A percentile compares a stretch with the other conserved stretches of the same genome.
phyloP scores from a whole-genome alignment of 2,113 vertebrate genomes.

The Oceanites oceanicus region DNA sequence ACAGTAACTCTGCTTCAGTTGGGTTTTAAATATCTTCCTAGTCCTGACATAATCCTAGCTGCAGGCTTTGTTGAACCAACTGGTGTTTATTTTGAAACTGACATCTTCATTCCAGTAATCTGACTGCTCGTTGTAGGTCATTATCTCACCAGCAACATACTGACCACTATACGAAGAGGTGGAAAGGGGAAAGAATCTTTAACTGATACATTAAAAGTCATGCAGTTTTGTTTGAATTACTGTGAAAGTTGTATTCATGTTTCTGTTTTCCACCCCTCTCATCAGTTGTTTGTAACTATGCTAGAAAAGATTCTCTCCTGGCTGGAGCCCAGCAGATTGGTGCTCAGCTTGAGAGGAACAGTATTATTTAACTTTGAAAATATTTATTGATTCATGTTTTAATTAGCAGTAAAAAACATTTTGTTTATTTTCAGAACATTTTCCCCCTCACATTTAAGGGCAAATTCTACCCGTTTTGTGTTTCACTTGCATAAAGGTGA shows the following conservation, averaged over 20 bases:
- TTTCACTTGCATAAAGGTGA: constrained; percentile 73
- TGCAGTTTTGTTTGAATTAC: constrained; percentile 43
- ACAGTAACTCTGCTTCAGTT: neutral
- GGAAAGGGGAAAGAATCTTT: constrained; percentile 15
- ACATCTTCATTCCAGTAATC: constrained; percentile 58
- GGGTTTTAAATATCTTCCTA: constrained; percentile 45
- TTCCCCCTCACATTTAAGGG: constrained; percentile 70
- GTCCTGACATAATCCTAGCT: constrained; percentile 58
- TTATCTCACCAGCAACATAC: constrained; percentile 28
- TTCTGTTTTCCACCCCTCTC: constrained; percentile 68
- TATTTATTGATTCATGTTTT: constrained; percentile 76
- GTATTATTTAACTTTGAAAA: constrained; percentile 76
- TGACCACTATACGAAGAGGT: constrained; percentile 32
- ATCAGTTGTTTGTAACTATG: constrained; percentile 72
- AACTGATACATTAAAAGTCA: constrained; percentile 2
- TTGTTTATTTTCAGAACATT: constrained; percentile 74
- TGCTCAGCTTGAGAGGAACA: constrained; percentile 75
- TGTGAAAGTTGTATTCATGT: constrained; percentile 67
- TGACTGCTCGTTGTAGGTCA: constrained; percentile 12
- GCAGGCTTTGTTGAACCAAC: constrained; percentile 55
- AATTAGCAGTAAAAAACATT: constrained; percentile 75
- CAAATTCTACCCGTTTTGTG: constrained; percentile 65
- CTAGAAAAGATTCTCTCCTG: constrained; percentile 70
- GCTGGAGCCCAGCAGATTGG: constrained; percentile 71
- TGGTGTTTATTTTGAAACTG: constrained; percentile 63